These are phyloP conservation scores for Dione juno DNA, from an alignment of 2,888 invertebrate genomes.

Conservation along the genomic window DNA sequence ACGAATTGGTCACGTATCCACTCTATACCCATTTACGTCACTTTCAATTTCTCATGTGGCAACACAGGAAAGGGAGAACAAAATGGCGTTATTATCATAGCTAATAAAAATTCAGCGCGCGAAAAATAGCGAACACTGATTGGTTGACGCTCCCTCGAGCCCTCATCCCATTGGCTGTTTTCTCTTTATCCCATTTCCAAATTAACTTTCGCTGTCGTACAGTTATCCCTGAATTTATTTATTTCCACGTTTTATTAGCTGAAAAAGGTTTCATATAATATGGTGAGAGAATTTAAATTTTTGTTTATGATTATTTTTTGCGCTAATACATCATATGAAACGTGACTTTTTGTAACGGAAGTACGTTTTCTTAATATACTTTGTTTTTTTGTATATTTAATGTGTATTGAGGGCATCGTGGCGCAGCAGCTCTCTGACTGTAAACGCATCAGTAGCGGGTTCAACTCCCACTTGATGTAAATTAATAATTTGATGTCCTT, in stretches of 20 bases:
- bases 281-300: constrained; percentile 37
- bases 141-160: constrained; percentile 71
- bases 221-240: constrained; percentile 71
- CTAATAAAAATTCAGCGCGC: constrained; percentile 84
- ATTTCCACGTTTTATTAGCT: constrained; percentile 61
- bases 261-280: constrained; percentile 46
- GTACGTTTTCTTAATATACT: not conserved
- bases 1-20: constrained; percentile 57
- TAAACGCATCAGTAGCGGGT: too few relatives aligned
- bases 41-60: constrained; percentile 61
- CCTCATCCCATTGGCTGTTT: constrained; percentile 69
- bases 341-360: constrained; percentile 6
- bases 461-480: too few relatives aligned
- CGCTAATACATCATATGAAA: constrained; percentile 12
- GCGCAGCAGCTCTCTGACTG: too few relatives aligned
- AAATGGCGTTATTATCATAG: constrained; percentile 81
- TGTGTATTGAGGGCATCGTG: too few relatives aligned
- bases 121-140: constrained; percentile 73
- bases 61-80: constrained; percentile 69
- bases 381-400: not conserved
- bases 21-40: constrained; percentile 59
- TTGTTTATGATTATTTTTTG: constrained; percentile 22
- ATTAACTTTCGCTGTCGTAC: constrained; percentile 80
- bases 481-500: too few relatives aligned
- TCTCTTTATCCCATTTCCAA: constrained; percentile 82